Conservation (phyloP, 2,888 invertebrate genomes). For the Andrena praecox region DNA sequence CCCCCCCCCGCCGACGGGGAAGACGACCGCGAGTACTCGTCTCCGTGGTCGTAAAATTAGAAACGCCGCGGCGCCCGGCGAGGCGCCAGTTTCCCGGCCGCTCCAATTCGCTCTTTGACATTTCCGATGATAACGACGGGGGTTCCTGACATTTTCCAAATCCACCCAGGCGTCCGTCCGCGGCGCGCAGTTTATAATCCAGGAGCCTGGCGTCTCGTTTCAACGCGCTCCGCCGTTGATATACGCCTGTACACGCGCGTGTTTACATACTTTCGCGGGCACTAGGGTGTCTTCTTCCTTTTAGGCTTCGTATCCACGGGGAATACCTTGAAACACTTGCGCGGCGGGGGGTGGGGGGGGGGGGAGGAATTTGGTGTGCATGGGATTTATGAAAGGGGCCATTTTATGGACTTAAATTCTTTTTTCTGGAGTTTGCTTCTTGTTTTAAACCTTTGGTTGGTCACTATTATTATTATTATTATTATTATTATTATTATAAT, state of each 20-base stretch:
- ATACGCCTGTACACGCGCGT: background rate
- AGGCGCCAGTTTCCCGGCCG: constrained; percentile 64
- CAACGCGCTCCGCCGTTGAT: background rate
- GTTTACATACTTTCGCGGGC: background rate
- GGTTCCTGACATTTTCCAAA: background rate
- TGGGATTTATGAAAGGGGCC: background rate
- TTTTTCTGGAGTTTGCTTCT: too few species aligned
- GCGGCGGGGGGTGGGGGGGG: too few species aligned
- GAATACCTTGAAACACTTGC: background rate
- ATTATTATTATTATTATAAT: too few species aligned
- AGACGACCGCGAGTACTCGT: constrained; percentile 35
- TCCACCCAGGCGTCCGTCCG: background rate
- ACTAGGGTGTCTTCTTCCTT: constrained; percentile 3
- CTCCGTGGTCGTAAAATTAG: constrained; percentile 66
- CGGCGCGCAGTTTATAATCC: background rate
- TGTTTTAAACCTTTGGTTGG: too few species aligned
- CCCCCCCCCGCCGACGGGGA: background rate
- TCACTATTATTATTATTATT: too few species aligned
- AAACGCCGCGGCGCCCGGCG: constrained; percentile 63
- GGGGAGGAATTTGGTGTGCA: background rate
- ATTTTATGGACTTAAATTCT: too few species aligned
- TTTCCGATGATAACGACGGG: constrained; percentile 61
- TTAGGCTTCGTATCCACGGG: background rate
- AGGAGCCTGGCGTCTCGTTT: background rate
- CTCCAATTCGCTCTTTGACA: constrained; percentile 69